A percentile compares a stretch with the other conserved stretches of the same genome.
Conservation (phyloP, 2,888 invertebrate genomes). For the Craniophora ligustri region DNA sequence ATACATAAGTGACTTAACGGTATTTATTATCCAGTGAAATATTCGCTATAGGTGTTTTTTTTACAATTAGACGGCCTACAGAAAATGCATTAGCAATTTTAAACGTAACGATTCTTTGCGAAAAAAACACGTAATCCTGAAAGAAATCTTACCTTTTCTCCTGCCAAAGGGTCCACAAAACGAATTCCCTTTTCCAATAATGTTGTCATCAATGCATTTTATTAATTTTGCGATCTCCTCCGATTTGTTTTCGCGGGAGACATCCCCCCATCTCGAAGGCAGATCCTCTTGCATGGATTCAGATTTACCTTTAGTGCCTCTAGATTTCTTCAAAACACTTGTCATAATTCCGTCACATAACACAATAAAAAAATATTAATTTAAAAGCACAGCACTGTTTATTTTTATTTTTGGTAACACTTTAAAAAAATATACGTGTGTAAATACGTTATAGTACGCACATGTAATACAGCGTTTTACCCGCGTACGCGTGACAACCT, state of each 20-base stretch:
- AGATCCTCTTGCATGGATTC: constrained; percentile 87
- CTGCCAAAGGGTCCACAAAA: constrained; percentile 95
- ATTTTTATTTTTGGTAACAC: constrained; percentile 38
- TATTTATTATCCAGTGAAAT: too few species aligned
- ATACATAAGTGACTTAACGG: too few species aligned
- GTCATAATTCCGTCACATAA: constrained; percentile 82
- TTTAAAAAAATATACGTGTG: constrained; percentile 32
- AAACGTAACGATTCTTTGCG: background rate
- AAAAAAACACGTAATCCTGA: background rate
- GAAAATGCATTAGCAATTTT: background rate
- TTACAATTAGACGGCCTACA: too few species aligned
- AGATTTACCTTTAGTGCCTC: constrained; percentile 85
- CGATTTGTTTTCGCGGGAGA: constrained; percentile 83
- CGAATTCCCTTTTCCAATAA: constrained; percentile 93
- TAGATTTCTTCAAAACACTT: constrained; percentile 86
- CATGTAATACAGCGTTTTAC: constrained; percentile 43
- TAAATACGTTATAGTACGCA: constrained; percentile 46
- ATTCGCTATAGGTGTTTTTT: too few species aligned
- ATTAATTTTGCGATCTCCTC: constrained; percentile 92
- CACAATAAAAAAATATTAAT: constrained; percentile 60
- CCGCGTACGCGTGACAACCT: constrained; percentile 39
- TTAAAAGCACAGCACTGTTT: constrained; percentile 51
- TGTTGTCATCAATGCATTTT: constrained; percentile 93
- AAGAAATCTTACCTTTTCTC: constrained; percentile 90
- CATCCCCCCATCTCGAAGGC: constrained; percentile 78